A percentile compares a stretch with the other conserved stretches of the same genome.
Conservation (phyloP, 2,113 vertebrate species). For the Anseranas semipalmata region DNA sequence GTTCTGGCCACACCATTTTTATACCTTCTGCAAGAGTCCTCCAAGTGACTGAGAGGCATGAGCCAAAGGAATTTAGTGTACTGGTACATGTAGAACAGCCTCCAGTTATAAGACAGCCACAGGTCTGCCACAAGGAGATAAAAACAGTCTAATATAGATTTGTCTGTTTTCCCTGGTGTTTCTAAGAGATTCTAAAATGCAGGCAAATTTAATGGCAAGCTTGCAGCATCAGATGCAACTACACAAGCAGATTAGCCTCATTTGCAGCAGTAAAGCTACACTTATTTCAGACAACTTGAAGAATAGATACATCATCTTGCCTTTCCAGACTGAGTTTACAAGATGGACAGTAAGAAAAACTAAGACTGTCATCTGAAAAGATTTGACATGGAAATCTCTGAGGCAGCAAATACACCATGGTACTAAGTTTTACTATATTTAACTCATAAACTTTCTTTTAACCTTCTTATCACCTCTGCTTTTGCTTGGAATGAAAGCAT, state of each 20-base stretch:
- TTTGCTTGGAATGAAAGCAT: neutral
- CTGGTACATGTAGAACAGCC: neutral
- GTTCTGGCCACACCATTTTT: neutral
- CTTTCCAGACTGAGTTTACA: neutral
- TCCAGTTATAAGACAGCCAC: too few species aligned
- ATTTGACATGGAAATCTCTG: neutral
- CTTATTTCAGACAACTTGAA: neutral
- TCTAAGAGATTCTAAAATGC: neutral
- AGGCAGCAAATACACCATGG: neutral
- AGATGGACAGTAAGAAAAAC: neutral
- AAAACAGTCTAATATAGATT: neutral
- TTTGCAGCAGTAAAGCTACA: neutral
- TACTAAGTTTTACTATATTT: neutral
- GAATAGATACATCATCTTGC: neutral
- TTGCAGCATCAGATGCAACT: neutral
- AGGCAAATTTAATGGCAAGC: neutral
- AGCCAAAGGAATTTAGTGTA: conserved; percentile 20
- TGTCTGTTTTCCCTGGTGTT: neutral
- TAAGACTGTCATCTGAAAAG: neutral
- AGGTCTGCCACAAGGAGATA: too few species aligned
- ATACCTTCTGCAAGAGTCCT: neutral
- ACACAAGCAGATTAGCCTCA: neutral
- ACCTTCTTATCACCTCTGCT: neutral
- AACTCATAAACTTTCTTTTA: neutral
- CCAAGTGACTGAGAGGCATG: neutral